These are phyloP conservation scores for Frankliniella fusca DNA, from an alignment of 2,888 invertebrate genomes.

Conservation along the genomic window DNA sequence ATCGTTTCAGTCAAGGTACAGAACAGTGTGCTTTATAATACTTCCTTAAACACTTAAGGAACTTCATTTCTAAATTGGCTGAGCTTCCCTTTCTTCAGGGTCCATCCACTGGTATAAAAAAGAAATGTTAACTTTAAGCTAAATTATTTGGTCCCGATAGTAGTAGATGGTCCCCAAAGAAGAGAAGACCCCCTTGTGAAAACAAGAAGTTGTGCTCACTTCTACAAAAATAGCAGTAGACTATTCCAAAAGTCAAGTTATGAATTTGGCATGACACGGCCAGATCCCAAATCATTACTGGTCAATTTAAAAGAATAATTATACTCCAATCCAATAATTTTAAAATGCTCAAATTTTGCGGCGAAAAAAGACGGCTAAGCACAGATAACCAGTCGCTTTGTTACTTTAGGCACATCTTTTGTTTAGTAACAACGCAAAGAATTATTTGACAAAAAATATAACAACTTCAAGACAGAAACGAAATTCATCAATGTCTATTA, in stretches of 20 bases:
- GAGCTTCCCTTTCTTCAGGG: not conserved
- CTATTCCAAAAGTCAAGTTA: not conserved
- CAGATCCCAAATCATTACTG: not conserved
- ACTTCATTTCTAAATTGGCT: not conserved
- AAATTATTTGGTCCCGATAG: not conserved
- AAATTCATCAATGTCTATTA: not conserved
- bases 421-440: not conserved
- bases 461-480: not conserved
- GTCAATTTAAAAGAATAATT: not conserved
- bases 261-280: constrained; percentile 11
- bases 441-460: constrained; percentile 13
- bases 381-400: not conserved
- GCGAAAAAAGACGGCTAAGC: not conserved
- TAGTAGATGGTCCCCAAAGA: constrained; percentile 2
- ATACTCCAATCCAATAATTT: not conserved
- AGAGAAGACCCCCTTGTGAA: not conserved
- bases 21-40: not conserved
- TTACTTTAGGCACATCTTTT: not conserved
- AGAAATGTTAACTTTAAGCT: constrained; percentile 7
- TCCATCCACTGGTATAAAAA: not conserved
- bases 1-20: constrained; percentile 14
- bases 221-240: constrained; percentile 3
- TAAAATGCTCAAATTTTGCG: not conserved
- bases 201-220: not conserved
- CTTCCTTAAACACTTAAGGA: not conserved